Evolutionary conservation across 2,797 vertebrate genomes (phyloP).

Genomic region (Halcyon smyrnensis): DNA sequence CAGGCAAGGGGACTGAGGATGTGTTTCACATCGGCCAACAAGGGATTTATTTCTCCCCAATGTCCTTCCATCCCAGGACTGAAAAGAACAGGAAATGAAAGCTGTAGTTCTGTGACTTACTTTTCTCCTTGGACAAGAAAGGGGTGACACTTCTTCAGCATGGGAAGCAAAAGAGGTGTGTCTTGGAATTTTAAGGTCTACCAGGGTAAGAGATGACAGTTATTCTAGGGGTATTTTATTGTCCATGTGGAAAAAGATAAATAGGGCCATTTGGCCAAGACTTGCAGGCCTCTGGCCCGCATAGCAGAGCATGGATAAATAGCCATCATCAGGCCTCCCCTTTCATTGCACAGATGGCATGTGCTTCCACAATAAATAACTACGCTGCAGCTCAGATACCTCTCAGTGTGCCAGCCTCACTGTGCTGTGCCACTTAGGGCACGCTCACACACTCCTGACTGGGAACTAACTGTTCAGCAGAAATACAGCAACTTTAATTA

Average conservation of each 20-base stretch:
- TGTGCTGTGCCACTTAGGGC: not conserved
- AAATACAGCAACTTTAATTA: not conserved
- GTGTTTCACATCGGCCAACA: not conserved
- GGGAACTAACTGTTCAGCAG: not conserved
- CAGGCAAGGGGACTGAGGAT: not conserved
- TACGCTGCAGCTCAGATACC: not conserved
- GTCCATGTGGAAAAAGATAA: not conserved
- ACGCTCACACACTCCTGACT: not conserved
- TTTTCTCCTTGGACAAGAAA: not conserved
- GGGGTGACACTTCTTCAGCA: not conserved
- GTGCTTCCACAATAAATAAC: not conserved
- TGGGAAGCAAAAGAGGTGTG: not conserved
- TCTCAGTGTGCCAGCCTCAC: not conserved
- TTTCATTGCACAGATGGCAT: constrained; percentile 13
- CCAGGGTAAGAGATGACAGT: not conserved
- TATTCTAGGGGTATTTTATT: not conserved
- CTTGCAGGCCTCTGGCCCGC: not conserved
- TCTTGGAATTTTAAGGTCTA: not conserved
- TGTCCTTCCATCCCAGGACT: not conserved
- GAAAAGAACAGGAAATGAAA: not conserved
- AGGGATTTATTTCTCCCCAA: not conserved
- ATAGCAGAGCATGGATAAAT: not conserved
- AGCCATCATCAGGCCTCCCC: not conserved
- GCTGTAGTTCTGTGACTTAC: not conserved
- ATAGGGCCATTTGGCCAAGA: not conserved